A percentile compares a stretch with the other conserved stretches of the same genome.
Conservation (phyloP, 1,140 invertebrate species). For the Lepidostoma basale region DNA sequence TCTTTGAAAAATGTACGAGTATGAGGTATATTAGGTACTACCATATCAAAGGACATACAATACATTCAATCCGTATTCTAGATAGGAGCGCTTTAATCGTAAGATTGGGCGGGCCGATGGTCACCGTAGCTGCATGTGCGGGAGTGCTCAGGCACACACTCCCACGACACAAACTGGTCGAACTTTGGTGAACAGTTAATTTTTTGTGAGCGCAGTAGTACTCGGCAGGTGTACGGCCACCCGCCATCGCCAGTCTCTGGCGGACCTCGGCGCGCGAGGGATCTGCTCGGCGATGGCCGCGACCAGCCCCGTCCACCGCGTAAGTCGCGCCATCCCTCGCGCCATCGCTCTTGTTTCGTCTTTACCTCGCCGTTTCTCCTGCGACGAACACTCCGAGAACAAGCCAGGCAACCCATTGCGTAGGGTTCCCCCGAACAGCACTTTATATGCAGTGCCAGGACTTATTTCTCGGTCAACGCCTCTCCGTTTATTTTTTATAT, state of each 20-base stretch:
- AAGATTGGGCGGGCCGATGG: background rate
- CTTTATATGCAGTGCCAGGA: too few relatives aligned
- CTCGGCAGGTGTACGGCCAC: conserved; percentile 10
- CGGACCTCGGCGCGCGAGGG: conserved; percentile 16
- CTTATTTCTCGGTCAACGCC: too few relatives aligned
- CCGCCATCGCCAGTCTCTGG: conserved; percentile 1
- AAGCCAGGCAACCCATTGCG: too few relatives aligned
- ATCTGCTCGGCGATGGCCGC: background rate
- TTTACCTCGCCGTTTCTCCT: background rate
- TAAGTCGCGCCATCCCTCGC: background rate
- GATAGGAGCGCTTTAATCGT: too few relatives aligned
- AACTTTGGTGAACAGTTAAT: conserved; percentile 34
- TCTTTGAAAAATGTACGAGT: too few relatives aligned
- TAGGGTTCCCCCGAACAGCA: too few relatives aligned
- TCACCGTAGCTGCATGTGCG: conserved; percentile 18
- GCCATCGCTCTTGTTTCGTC: background rate
- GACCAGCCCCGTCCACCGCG: too few relatives aligned
- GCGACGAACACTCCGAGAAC: too few relatives aligned
- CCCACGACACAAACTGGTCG: conserved; percentile 31
- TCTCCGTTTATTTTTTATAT: too few relatives aligned
- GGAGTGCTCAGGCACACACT: conserved; percentile 16
- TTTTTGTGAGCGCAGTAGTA: conserved; percentile 28
- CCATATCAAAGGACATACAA: too few relatives aligned
- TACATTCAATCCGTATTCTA: too few relatives aligned
- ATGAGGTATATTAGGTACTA: too few relatives aligned